phyloP scores from a whole-genome alignment of 2,888 invertebrate genomes.

The Leucophenga montana region DNA sequence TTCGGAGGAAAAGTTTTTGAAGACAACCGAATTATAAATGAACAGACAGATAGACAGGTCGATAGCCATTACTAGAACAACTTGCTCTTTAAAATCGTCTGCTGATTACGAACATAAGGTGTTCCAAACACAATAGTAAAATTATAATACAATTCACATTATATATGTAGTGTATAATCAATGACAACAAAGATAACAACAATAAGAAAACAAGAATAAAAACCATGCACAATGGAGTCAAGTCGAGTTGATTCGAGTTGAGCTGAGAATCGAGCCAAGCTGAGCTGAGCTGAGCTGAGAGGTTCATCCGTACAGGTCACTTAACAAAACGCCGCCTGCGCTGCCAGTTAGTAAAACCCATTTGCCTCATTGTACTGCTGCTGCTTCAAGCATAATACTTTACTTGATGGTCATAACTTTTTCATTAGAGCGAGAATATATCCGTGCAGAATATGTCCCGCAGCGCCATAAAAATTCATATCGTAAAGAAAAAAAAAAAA shows the following conservation, averaged over 20 bases:
- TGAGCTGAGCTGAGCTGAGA: too few species aligned
- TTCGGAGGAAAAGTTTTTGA: too few species aligned
- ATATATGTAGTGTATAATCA: neutral
- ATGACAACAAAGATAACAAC: slow-evolving; percentile 21
- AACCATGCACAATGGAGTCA: slow-evolving; percentile 63
- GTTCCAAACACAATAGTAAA: neutral
- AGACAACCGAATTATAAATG: too few species aligned
- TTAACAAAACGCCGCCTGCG: slow-evolving; percentile 19
- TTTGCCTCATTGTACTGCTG: slow-evolving; percentile 6
- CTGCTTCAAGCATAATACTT: slow-evolving; percentile 57
- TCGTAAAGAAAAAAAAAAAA: slow-evolving; percentile 8
- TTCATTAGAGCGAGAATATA: slow-evolving; percentile 67
- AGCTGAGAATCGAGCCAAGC: too few species aligned
- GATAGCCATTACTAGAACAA: slow-evolving; percentile 1
- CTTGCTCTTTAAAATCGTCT: too few species aligned
- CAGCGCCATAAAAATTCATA: slow-evolving; percentile 56
- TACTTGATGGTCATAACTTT: slow-evolving; percentile 66
- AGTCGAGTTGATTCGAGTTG: slow-evolving; percentile 10
- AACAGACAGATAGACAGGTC: slow-evolving; percentile 11
- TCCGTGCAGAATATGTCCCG: slow-evolving; percentile 63
- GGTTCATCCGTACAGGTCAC: slow-evolving; percentile 9
- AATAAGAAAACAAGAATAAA: slow-evolving; percentile 51
- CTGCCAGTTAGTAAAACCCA: neutral
- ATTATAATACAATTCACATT: neutral
- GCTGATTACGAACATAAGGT: too few species aligned